Evolutionary conservation across 2,113 vertebrate species (phyloP).

Genomic region (Heloderma charlesbogerti): DNA sequence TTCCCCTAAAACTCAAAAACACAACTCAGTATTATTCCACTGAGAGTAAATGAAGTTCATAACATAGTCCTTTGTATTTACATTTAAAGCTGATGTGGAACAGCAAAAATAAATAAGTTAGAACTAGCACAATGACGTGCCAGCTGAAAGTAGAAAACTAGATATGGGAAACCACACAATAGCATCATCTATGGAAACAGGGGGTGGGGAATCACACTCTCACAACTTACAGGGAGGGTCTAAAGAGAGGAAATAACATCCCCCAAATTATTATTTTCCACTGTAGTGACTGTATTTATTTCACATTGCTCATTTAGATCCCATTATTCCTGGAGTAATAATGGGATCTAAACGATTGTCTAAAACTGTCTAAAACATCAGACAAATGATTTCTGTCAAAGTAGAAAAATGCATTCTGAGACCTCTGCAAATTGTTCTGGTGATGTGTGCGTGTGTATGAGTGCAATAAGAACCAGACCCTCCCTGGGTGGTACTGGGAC

Average conservation of each 20-base stretch:
- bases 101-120: neutral
- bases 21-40: neutral
- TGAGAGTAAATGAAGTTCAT: neutral
- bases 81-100: neutral
- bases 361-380: too few species aligned
- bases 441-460: neutral
- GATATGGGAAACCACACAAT: neutral
- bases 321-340: conserved; percentile 3
- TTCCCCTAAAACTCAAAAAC: neutral
- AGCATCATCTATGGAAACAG: neutral
- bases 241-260: neutral
- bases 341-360: too few species aligned
- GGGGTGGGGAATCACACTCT: accelerated
- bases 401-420: neutral
- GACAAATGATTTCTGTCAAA: conserved; percentile 24
- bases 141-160: neutral
- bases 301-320: neutral
- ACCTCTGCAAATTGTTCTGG: conserved; percentile 33
- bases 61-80: neutral
- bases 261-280: neutral
- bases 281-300: neutral
- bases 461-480: conserved; percentile 72
- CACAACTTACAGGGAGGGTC: neutral
- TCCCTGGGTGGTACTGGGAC: conserved; percentile 73
- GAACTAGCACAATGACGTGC: neutral